These are phyloP conservation scores for Polymixis lichenea DNA, from an alignment of 2,888 invertebrate species.

Conservation along the genomic window DNA sequence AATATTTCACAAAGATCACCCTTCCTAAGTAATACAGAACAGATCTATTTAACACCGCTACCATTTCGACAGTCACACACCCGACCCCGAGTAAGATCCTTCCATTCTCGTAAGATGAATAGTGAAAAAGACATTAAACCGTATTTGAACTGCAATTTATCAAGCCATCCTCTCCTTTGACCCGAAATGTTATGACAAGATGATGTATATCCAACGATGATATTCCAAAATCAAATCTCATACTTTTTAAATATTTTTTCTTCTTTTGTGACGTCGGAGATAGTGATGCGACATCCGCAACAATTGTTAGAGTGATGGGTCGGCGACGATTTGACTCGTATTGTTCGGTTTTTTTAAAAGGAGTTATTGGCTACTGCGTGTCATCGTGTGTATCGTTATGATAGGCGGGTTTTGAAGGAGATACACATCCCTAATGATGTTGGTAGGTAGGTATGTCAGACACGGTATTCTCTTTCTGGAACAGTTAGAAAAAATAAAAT, in stretches of 20 bases:
- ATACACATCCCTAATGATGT: neutral
- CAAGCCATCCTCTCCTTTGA: constrained; percentile 88
- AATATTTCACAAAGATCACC: constrained; percentile 44
- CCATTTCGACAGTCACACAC: constrained; percentile 63
- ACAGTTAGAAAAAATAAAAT: no score
- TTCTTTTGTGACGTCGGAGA: constrained; percentile 69
- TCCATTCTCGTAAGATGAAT: constrained; percentile 80
- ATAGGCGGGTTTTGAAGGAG: constrained; percentile 33
- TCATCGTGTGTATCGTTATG: constrained; percentile 66
- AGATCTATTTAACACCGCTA: constrained; percentile 67
- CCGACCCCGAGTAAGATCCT: constrained; percentile 78
- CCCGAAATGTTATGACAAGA: constrained; percentile 90
- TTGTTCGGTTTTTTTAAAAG: constrained; percentile 70
- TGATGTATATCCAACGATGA: constrained; percentile 89
- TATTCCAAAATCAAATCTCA: constrained; percentile 82
- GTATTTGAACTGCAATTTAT: constrained; percentile 90
- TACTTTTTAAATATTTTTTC: constrained; percentile 78
- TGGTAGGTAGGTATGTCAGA: no score
- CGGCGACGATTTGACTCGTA: constrained; percentile 75
- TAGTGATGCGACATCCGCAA: constrained; percentile 87
- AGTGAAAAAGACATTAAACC: constrained; percentile 90
- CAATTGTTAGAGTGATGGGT: constrained; percentile 84
- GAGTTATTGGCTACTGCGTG: constrained; percentile 75
- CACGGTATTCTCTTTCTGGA: neutral
- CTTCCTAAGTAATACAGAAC: constrained; percentile 65